phyloP scores from a whole-genome alignment of 2,797 vertebrate genomes.

The Cuniculus paca region DNA sequence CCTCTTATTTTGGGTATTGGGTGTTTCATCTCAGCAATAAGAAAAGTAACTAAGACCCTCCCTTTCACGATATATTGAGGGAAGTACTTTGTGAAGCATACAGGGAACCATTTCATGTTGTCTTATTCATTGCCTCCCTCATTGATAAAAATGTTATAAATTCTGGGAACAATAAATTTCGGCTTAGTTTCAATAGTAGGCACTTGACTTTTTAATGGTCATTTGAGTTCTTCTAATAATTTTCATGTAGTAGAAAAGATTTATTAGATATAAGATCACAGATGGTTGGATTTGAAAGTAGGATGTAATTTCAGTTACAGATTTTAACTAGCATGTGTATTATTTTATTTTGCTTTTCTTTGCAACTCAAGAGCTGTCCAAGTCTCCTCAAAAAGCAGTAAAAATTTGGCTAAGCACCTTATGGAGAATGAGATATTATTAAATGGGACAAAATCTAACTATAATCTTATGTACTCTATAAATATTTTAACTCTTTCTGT shows the following conservation, averaged over 20 bases:
- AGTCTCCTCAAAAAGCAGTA: neutral
- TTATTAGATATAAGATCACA: neutral
- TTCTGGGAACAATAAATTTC: neutral
- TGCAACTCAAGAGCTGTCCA: neutral
- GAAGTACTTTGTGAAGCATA: neutral
- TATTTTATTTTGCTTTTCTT: conserved; percentile 17
- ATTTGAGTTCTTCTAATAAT: neutral
- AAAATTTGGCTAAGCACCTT: neutral
- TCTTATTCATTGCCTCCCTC: neutral
- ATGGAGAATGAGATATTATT: neutral
- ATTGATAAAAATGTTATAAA: neutral
- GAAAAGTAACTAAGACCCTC: neutral
- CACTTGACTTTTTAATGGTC: neutral
- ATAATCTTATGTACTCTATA: neutral
- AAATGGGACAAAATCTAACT: neutral
- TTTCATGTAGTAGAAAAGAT: neutral
- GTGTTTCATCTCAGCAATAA: neutral
- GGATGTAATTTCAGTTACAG: neutral
- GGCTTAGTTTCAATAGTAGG: neutral
- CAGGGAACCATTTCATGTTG: neutral
- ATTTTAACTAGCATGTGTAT: neutral
- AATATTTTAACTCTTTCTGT: neutral
- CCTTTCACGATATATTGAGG: neutral
- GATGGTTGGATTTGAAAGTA: neutral
- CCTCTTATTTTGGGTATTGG: neutral